Evolutionary conservation across 2,888 invertebrate genomes (phyloP).

Genomic region (Hoplodrina blanda): DNA sequence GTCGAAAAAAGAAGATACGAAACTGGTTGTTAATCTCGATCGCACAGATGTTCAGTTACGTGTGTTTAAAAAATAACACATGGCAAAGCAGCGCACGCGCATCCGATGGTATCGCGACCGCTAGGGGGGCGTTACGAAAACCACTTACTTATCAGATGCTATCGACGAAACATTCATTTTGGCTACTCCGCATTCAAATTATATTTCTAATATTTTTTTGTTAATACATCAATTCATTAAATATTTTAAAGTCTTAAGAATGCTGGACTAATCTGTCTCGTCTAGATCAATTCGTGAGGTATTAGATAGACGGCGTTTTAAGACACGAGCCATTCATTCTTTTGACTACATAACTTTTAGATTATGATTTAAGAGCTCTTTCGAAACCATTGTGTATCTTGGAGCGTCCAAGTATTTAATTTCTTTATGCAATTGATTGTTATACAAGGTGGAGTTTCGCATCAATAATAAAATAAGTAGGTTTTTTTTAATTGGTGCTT

Average conservation of each 20-base stretch:
- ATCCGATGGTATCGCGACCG: conserved; percentile 80
- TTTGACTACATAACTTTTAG: conserved; percentile 28
- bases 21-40: conserved; percentile 78
- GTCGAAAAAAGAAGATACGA: conserved; percentile 75
- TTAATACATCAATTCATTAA: conserved; percentile 61
- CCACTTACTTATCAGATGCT: conserved; percentile 88
- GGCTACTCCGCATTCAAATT: conserved; percentile 83
- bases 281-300: conserved; percentile 58
- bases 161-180: conserved; percentile 84
- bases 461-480: too few species aligned
- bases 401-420: not conserved
- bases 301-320: conserved; percentile 42
- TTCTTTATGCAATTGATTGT: not conserved
- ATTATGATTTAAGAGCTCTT: conserved; percentile 42
- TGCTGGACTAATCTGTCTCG: conserved; percentile 65
- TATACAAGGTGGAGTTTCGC: too few species aligned
- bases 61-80: conserved; percentile 78
- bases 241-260: conserved; percentile 66
- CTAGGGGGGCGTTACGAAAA: conserved; percentile 88
- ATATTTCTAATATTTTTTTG: conserved; percentile 61
- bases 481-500: too few species aligned
- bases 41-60: conserved; percentile 79
- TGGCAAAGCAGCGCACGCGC: conserved; percentile 79
- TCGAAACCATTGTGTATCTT: conserved; percentile 24
- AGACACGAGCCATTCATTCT: conserved; percentile 39